phyloP scores from a whole-genome alignment of 2,797 vertebrate species.

The Oreortyx pictus region DNA sequence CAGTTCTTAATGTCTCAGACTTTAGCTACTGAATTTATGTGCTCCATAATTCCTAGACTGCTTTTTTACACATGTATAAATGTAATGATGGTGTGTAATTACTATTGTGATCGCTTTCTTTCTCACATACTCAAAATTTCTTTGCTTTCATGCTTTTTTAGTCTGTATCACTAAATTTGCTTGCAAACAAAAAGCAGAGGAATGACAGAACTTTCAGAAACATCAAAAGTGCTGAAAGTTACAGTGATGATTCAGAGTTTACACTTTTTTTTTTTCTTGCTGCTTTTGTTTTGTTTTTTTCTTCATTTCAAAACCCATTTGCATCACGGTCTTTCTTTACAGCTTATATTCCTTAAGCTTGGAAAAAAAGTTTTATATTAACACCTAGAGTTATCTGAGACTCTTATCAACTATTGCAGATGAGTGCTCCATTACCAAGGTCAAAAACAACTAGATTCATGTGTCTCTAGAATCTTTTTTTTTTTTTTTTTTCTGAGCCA shows the following conservation, averaged over 20 bases:
- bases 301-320: neutral
- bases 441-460: slow-evolving; percentile 25
- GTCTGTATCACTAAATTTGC: neutral
- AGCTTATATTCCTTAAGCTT: neutral
- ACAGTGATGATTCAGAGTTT: neutral
- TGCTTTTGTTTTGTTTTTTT: neutral
- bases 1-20: neutral
- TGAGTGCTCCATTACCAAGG: slow-evolving; percentile 35
- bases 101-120: neutral
- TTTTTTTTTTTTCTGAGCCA: neutral
- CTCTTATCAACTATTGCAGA: neutral
- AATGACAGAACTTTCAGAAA: neutral
- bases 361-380: neutral
- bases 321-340: neutral
- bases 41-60: neutral
- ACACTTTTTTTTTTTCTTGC: neutral
- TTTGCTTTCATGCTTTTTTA: neutral
- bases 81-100: neutral
- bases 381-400: neutral
- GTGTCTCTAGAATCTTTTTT: neutral
- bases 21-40: neutral
- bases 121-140: neutral
- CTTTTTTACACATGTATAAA: neutral
- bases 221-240: neutral
- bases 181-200: neutral